Evolutionary conservation across 37 sponge, comb jelly and placozoan species (phyloP), one percentile per base, ranked within the genome.

Genomic region (Geodia barretti): DNA sequence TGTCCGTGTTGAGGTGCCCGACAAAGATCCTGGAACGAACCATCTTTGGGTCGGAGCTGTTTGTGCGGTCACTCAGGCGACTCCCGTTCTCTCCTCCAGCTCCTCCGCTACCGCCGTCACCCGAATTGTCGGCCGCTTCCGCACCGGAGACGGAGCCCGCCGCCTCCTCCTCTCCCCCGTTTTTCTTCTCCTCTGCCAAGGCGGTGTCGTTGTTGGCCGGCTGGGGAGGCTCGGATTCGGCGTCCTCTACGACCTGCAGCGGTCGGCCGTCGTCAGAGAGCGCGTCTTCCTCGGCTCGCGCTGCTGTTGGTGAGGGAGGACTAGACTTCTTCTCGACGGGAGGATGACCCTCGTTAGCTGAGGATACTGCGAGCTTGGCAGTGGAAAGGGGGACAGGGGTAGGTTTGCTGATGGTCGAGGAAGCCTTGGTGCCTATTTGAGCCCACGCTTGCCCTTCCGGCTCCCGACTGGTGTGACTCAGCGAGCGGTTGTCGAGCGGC

Each of bases 21-120:
- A 88, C 79, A 73, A 88, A 88, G 23, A 88, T 79, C 40, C 89
- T 65, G 0, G 83, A 77, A 2, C 76, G 67, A 34, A 86, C 66
- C 1, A 62, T 30, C 42, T 62, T 78, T 0, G 79, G 60, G 42
- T 86, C 79, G 63, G n/a, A 62, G 66, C 83, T 83, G 58, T 65
- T 83, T 21, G 83, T 83, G 30, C 58, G 65, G 11, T 59, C 75
- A 17, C 17, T 8, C 19, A 7, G 5, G 37, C 39, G 38, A 24
- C n/a, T 26, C 26, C 2, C 58, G 30, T 2, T 28, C 70, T 30
- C 67, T 65, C 19, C 58, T 59, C 1, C 35, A 41, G 39, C 61
- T 9, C 24, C 33, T 32, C 39, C 41, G 72, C 34, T 38, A 36
- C 11, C 64, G 39, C 41, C 34, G 21, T 7, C 7, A 14, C 11